These are phyloP conservation scores for Zosterops borbonicus DNA, from an alignment of 2,113 vertebrate genomes.

Conservation along the genomic window DNA sequence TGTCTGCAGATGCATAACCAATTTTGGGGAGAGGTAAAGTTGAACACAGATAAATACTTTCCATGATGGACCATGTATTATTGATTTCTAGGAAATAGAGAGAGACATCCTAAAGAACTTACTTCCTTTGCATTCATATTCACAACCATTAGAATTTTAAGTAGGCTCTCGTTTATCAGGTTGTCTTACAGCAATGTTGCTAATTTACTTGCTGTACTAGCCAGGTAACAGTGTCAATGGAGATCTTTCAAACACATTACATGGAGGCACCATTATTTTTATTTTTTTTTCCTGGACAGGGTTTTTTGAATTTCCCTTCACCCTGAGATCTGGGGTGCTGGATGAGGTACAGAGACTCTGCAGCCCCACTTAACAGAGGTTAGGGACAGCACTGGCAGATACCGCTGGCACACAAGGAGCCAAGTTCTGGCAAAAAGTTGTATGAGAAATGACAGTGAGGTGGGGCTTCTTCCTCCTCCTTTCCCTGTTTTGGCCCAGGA, in stretches of 20 bases:
- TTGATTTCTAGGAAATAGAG: neutral
- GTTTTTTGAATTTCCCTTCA: neutral
- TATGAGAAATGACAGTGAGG: neutral
- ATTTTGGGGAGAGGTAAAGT: neutral
- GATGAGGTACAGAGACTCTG: neutral
- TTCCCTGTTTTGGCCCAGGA: neutral
- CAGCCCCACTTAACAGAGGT: accelerated
- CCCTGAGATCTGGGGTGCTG: neutral
- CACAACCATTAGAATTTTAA: neutral
- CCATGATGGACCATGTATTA: neutral
- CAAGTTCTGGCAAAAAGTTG: neutral
- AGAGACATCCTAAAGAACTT: neutral
- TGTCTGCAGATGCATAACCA: neutral
- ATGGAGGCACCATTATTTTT: accelerated
- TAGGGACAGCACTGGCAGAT: neutral
- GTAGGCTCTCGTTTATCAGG: accelerated
- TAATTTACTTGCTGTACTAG: neutral
- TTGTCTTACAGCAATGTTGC: neutral
- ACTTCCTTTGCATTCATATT: neutral
- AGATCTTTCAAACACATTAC: neutral
- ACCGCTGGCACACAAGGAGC: neutral
- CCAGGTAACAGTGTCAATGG: neutral
- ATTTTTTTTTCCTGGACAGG: neutral
- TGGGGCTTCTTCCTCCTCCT: accelerated
- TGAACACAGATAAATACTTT: neutral